Base-by-base conservation (phyloP, 2,888 invertebrate genomes). In the Sinotaia quadrata region DNA sequence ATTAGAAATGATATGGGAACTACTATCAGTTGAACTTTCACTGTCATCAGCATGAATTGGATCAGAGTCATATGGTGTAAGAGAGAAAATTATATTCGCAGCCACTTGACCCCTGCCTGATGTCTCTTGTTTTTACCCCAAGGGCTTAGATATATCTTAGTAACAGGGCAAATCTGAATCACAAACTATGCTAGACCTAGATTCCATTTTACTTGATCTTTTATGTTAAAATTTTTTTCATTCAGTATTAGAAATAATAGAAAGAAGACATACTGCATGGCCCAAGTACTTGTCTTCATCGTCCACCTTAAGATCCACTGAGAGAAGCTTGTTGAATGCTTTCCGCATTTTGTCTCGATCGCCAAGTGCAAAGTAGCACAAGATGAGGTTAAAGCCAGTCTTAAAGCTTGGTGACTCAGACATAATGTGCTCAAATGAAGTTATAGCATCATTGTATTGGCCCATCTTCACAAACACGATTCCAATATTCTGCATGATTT, bases 401-500 rank as follows among this genome's bases (percentile, higher is more conserved):
- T 93, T 93, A 84, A 95, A 94, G 86, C 95, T 95, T 0, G 97
- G 94, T 79, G 94, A 93, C 88, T 98, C 98, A 65, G 95, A 94
- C 95, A 99, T 97, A 70, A 98, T 97, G 88, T 96, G 97, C 87
- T 99, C 98, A 88, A 99, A 96, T 82, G 96, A 96, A 4, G 95
- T 94, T 56, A 97, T 94, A 0, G 99, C 98, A 87, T 99, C 98
- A 63, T 94, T 94, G 88, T 96, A 96, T 87, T 97, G 96, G 34
- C 96, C 96, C 94, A 98, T 95, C 85, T 95, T 94, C 31, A 98
- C 95, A 85, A 98, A 94, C 31, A 97, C 91, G 74, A 97, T 92
- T 0, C 95, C 96, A 84, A 99, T 98, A 86, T 99, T 99, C 89
- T 98, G 97, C 92, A 98, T 97, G 77, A 99, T 96, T 90, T 96